Base-by-base conservation (phyloP, 92 coral and sea anemone genomes). In the Desmophyllum pertusum region DNA sequence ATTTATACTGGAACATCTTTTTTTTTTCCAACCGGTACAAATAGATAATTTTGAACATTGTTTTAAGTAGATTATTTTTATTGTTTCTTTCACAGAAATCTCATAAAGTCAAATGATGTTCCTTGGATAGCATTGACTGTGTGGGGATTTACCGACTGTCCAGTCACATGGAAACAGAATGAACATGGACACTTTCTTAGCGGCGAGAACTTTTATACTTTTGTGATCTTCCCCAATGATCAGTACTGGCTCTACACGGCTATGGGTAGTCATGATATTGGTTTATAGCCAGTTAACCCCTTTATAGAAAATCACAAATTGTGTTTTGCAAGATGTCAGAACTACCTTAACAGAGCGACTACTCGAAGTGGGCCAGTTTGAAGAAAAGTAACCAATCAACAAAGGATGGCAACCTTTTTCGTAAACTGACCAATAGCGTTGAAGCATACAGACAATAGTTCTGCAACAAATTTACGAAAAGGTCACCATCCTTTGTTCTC, bases 71-170 rank as follows among this genome's bases (percentile, higher is more conserved):
- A n/a, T n/a, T n/a, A n/a, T n/a, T n/a, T n/a, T 23, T 42, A 13
- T 37, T 10, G 45, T n/a, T 43, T 23, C 65, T 39, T 2, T 8
- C 30, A 33, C 33, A 84, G 87, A 43, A 40, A 84, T 15, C 66
- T 84, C 6, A 23, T 63, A 25, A 50, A 63, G 41, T 63, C 87
- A 29, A 21, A 23, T 18, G 36, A 36, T 9, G 11, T 84, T 13
- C 99, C 98, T 15, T 96, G 99, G 99, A 46, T 94, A 31, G 71
- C 92, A 70, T 45, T 96, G 83, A 84, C 90, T 72, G 98, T 96
- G 57, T 96, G 99, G 99, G 99, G 99, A n/a, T 96, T 94, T 85
- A 90, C 93, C 1, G 99, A 96, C 84, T 72, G 90, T 38, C 95
- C 99, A 41, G 95, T 96, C 30, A 75, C 96, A 62, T 96, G 99